These are phyloP conservation scores for Toxotes lorentzi DNA, from an alignment of 2,797 vertebrate genomes.

Conservation along the genomic window DNA sequence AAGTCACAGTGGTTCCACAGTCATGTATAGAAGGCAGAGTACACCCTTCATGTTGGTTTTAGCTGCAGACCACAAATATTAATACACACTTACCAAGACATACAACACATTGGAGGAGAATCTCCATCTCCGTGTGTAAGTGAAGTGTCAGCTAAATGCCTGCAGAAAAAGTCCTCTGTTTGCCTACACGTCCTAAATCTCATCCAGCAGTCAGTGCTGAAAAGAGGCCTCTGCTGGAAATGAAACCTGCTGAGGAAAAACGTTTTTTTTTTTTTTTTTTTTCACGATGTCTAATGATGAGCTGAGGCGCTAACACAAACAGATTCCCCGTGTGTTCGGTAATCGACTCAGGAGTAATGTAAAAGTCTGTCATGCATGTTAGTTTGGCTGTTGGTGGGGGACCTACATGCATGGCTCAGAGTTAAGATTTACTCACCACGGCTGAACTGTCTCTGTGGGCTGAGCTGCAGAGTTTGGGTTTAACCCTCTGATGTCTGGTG, in stretches of 20 bases:
- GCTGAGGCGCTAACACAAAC: slow-evolving; percentile 46
- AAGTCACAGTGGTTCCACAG: neutral
- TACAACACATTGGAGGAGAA: slow-evolving; percentile 7
- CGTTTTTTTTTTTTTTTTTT: neutral
- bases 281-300: slow-evolving; percentile 37
- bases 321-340: slow-evolving; percentile 40
- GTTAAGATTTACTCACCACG: slow-evolving; percentile 61
- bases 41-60: neutral
- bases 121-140: slow-evolving; percentile 21
- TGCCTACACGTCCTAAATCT: slow-evolving; percentile 38
- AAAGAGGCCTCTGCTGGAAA: slow-evolving; percentile 45
- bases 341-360: slow-evolving; percentile 60
- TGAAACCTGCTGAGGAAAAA: slow-evolving; percentile 39
- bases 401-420: slow-evolving; percentile 51
- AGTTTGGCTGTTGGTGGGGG: slow-evolving; percentile 45
- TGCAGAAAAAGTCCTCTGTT: slow-evolving; percentile 32
- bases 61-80: slow-evolving; percentile 14
- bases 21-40: neutral
- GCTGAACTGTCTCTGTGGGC: slow-evolving; percentile 69
- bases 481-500: slow-evolving; percentile 80
- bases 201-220: slow-evolving; percentile 6
- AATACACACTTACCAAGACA: slow-evolving; percentile 17
- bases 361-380: slow-evolving; percentile 55
- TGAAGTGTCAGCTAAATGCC: slow-evolving; percentile 28
- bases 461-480: slow-evolving; percentile 71